Conservation (phyloP, 2,797 vertebrate genomes). For the Manis pentadactyla region DNA sequence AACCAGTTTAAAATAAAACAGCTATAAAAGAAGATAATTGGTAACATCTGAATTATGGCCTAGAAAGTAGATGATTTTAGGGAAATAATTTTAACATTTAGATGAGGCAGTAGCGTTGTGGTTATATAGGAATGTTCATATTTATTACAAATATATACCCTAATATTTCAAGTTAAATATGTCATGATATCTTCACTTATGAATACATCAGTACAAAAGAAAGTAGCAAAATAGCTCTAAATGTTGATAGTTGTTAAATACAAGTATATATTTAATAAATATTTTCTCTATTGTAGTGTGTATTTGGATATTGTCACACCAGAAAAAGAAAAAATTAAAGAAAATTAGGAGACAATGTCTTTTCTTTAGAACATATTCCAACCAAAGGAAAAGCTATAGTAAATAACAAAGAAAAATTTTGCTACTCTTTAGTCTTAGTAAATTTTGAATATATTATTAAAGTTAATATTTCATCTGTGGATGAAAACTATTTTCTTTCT, state of each 20-base stretch:
- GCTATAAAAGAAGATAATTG: neutral
- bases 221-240: neutral
- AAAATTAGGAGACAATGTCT: neutral
- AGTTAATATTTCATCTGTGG: neutral
- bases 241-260: neutral
- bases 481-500: neutral
- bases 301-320: neutral
- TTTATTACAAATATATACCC: neutral
- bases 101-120: neutral
- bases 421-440: neutral
- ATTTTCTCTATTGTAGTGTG: neutral
- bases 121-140: neutral
- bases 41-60: neutral
- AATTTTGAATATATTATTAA: neutral
- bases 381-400: neutral
- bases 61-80: neutral
- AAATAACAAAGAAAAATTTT: neutral
- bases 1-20: neutral
- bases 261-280: neutral
- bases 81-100: neutral
- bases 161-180: conserved; percentile 1
- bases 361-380: neutral
- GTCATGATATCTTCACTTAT: neutral
- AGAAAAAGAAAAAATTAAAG: conserved; percentile 1
- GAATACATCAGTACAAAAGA: neutral